Evolutionary conservation across 2,113 vertebrate genomes (phyloP), one percentile per base, ranked within the genome.

Genomic region (Hemiprocne comata): DNA sequence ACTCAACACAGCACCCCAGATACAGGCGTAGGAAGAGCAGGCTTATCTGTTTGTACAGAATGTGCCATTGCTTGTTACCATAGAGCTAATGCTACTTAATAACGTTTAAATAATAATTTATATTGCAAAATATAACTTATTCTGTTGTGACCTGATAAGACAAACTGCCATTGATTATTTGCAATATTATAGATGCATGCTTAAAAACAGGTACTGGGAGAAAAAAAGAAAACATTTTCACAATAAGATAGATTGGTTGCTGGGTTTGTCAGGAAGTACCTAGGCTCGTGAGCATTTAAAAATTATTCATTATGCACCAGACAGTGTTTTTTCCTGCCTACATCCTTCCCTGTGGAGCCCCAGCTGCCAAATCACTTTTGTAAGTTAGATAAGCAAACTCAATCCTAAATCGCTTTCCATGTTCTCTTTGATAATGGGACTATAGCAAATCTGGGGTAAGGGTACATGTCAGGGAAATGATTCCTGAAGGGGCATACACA

Each of bases 91-190:
- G 65, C 72, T 87, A 57, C 62, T 78, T 94, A 91, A 94, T 93
- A 89, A 61, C 38, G 78, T 92, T 92, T 89, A 93, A 96, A 94
- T 90, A 94, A 95, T 94, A 93, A 95, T 96, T 96, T 92, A 88
- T 79, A 78, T 91, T 90, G 76, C 65, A 94, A 95, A 93, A 66
- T 82, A 57, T 46, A 87, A 60, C 21, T 90, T 96, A 33, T 11
- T 89, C 71, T 93, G n/a, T 86, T 88, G 55, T 89, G 78, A 75
- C 55, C 90, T 85, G 85, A 64, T 94, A 95, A 94, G 85, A 82
- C 57, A 85, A 91, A 94, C 82, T 82, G 57, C 34, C 54, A 61
- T 29, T 91, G 87, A 97, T 95, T 89, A 80, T 90, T 87, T 84
- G 85, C 5, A 84, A 33, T 86, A 75, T 75, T 76, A 77, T 51